A percentile compares a stretch with the other conserved stretches of the same genome.
phyloP scores from a whole-genome alignment of 2,113 vertebrate species.

The Irena cyanogastra region DNA sequence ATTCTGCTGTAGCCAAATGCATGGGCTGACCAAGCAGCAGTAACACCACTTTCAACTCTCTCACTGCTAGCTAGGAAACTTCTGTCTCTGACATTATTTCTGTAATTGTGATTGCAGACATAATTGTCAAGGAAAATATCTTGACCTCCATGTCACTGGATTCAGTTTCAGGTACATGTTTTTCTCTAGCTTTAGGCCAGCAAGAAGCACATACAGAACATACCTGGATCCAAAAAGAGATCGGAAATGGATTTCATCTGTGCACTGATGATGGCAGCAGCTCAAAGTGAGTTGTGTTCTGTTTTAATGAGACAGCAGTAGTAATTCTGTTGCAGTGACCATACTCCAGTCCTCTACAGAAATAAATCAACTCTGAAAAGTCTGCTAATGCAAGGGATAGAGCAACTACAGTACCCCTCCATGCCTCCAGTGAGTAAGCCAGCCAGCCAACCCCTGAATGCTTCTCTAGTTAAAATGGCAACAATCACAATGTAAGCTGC shows the following conservation, averaged over 20 bases:
- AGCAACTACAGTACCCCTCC: neutral
- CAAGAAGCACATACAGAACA: neutral
- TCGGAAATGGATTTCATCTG: neutral
- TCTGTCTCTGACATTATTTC: neutral
- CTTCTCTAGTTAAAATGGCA: neutral
- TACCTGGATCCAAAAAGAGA: neutral
- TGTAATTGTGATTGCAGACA: neutral
- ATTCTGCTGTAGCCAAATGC: neutral
- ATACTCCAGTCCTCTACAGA: neutral
- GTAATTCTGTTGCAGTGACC: neutral
- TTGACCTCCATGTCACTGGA: neutral
- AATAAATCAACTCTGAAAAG: neutral
- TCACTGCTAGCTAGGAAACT: neutral
- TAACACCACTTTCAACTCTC: neutral
- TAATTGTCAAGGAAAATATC: neutral
- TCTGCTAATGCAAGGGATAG: neutral
- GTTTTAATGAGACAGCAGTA: neutral
- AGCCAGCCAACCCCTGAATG: neutral
- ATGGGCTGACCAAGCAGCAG: neutral
- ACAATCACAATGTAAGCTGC: neutral
- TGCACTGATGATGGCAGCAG: neutral
- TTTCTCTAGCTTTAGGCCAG: neutral
- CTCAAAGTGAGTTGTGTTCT: neutral
- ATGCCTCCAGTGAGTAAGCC: neutral
- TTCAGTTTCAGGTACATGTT: neutral